Evolutionary conservation across 1,140 invertebrate species (phyloP), one percentile per base, ranked within the genome.

Genomic region (Pseudobourletiella spinata): DNA sequence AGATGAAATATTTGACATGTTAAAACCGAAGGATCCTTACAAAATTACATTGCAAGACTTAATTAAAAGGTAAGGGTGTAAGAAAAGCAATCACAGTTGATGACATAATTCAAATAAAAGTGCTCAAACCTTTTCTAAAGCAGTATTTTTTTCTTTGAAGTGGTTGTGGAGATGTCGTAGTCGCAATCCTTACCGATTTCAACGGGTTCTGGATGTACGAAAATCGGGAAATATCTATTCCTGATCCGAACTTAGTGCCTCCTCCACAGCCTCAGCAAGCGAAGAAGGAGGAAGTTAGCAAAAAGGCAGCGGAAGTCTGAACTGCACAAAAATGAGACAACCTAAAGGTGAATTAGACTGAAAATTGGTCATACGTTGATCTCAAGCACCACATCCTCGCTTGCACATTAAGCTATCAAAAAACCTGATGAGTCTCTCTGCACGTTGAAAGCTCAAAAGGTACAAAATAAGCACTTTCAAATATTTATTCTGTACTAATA

Each of bases 1-100:
- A 77, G 90, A 97, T 78, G 93, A 97, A 78, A 92, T 98, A 69
- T 97, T 96, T 79, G 94, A 98, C 77, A 97, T 98, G 93, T 89
- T 96, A 0, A 88, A 91, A 70, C 92, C 94, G 1, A 81, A 80
- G 57, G 83, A 95, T 77, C 85, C 90, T 0, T 78, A 83, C 3
- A 85, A 84, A 74, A 95, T 98, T 66, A 95, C 91, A 0, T 76
- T 95, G 1, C 81, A 87, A 71, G 94, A 98, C 80, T 79, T 98
- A 54, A 76, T 83, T 16, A 73, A 73, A 30, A 79, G 80, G 80
- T 80, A 69, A 63, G 30, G 6, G 20, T 63, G n/a, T n/a, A n/a
- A n/a, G n/a, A 16, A 20, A 15, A n/a, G n/a, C n/a, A n/a, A n/a
- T n/a, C n/a, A n/a, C n/a, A n/a, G n/a, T n/a, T n/a, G n/a, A n/a